phyloP scores from a whole-genome alignment of 2,888 invertebrate species.

The Yponomeuta malinellus region DNA sequence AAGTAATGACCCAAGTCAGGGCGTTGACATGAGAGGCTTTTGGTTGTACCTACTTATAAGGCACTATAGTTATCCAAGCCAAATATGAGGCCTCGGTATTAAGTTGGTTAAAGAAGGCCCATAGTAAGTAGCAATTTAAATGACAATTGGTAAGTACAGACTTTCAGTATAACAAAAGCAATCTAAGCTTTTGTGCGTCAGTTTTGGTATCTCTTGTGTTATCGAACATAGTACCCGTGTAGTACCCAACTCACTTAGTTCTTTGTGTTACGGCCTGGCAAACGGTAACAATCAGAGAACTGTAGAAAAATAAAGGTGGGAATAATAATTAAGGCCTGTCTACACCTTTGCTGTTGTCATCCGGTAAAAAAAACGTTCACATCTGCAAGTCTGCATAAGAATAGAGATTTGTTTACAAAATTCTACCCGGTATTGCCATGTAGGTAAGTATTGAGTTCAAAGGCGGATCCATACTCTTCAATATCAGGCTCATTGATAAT shows the following conservation, averaged over 20 bases:
- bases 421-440: no score
- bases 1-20: background rate
- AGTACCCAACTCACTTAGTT: background rate
- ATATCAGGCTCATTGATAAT: no score
- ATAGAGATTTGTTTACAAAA: no score
- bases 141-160: background rate
- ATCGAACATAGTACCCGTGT: no score
- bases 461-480: no score
- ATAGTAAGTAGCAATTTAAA: background rate
- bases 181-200: background rate
- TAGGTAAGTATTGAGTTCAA: no score
- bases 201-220: background rate
- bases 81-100: background rate
- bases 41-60: background rate
- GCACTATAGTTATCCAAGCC: background rate
- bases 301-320: slow-evolving; percentile 1
- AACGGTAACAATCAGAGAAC: slow-evolving; percentile 5
- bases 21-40: background rate
- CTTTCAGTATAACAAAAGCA: background rate
- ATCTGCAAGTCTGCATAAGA: no score
- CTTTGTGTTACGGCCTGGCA: background rate
- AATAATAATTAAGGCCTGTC: slow-evolving; percentile 8
- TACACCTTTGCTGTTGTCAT: background rate
- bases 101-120: background rate
- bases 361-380: background rate